These are phyloP conservation scores for Octonoba sinensis DNA, from an alignment of 2,888 invertebrate genomes.

Conservation along the genomic window DNA sequence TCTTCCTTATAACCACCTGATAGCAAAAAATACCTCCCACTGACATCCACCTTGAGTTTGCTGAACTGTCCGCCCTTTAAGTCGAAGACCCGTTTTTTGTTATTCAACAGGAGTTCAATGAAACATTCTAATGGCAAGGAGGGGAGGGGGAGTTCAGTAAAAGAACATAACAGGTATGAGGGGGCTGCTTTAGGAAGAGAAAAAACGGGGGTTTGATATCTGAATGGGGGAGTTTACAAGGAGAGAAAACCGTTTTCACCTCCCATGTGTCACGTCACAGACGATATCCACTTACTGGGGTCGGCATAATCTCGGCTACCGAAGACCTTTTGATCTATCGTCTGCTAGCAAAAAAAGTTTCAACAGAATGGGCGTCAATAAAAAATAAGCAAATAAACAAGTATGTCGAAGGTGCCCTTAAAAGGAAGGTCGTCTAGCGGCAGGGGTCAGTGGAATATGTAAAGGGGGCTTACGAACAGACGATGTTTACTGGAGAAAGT, in stretches of 20 bases:
- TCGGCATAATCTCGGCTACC: slow-evolving; percentile 19
- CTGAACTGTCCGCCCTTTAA: slow-evolving; percentile 5
- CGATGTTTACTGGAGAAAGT: slow-evolving; percentile 60
- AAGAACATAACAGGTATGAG: slow-evolving; percentile 13
- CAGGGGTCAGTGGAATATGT: slow-evolving; percentile 41
- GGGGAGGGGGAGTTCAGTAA: not conserved
- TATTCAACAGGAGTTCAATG: slow-evolving; percentile 18
- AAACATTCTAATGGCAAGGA: not conserved
- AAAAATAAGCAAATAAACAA: slow-evolving; percentile 49
- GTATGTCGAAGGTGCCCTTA: slow-evolving; percentile 22
- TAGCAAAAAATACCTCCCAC: no score
- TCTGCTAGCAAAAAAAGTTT: slow-evolving; percentile 24
- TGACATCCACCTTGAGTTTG: not conserved
- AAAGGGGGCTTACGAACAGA: slow-evolving; percentile 18
- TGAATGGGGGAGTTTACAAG: slow-evolving; percentile 9
- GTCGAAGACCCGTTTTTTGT: slow-evolving; percentile 10
- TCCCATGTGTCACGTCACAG: slow-evolving; percentile 25
- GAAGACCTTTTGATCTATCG: slow-evolving; percentile 48
- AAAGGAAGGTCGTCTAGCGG: slow-evolving; percentile 56
- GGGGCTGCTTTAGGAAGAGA: not conserved
- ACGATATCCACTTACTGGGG: slow-evolving; percentile 22
- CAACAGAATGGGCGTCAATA: slow-evolving; percentile 8
- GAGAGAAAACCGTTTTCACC: slow-evolving; percentile 47
- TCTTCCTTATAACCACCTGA: no score
- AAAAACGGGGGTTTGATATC: slow-evolving; percentile 2